Conservation (phyloP, 2,888 invertebrate genomes). For the Drosophila picticornis region DNA sequence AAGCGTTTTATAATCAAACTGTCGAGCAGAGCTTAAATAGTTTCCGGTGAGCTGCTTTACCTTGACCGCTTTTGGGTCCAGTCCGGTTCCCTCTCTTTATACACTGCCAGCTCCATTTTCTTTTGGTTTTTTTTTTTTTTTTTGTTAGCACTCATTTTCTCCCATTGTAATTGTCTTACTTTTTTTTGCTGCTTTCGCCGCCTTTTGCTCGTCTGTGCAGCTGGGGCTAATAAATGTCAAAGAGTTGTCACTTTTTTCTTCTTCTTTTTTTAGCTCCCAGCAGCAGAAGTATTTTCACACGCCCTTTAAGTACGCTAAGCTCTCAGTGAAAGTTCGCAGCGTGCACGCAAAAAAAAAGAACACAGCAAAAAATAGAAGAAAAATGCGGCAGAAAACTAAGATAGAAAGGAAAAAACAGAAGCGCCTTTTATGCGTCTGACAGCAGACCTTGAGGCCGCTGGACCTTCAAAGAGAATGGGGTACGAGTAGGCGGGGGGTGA, state of each 20-base stretch:
- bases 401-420: not conserved
- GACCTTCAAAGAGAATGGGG: constrained; percentile 11
- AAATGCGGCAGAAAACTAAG: constrained; percentile 20
- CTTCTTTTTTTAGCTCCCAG: constrained; percentile 9
- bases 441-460: constrained; percentile 39
- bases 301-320: constrained; percentile 62
- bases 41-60: constrained; percentile 2
- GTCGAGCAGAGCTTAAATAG: constrained; percentile 20
- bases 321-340: constrained; percentile 56
- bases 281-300: constrained; percentile 61
- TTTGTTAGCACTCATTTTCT: not conserved
- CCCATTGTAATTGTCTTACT: constrained; percentile 58
- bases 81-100: constrained; percentile 9
- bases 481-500: not conserved
- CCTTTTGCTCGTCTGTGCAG: constrained; percentile 53
- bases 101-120: constrained; percentile 24
- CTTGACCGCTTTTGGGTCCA: constrained; percentile 8
- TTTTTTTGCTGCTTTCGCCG: constrained; percentile 20
- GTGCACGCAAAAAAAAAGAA: constrained; percentile 12
- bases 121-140: not conserved
- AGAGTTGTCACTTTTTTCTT: constrained; percentile 49
- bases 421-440: constrained; percentile 49
- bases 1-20: constrained; percentile 16
- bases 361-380: constrained; percentile 26
- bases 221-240: constrained; percentile 78